phyloP scores from a whole-genome alignment of 2,797 vertebrate genomes.

The Serranus cabrilla region DNA sequence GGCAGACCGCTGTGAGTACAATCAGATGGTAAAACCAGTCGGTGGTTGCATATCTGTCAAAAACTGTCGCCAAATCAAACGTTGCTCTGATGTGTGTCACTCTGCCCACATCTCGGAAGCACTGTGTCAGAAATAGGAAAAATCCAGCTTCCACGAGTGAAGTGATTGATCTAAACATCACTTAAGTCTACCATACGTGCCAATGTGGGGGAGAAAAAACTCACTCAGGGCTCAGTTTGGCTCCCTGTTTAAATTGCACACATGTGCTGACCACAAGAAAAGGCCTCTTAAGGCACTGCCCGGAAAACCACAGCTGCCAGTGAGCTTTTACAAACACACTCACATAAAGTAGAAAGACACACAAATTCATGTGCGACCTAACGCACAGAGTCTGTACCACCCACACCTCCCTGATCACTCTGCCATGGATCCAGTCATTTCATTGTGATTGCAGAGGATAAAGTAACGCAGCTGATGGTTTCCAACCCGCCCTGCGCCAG shows the following conservation, averaged over 20 bases:
- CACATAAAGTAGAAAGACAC: conserved; percentile 66
- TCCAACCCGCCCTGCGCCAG: conserved; percentile 57
- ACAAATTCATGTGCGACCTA: conserved; percentile 61
- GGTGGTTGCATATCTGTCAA: conserved; percentile 60
- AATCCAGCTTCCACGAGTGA: conserved; percentile 69
- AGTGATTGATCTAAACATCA: conserved; percentile 83
- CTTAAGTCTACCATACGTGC: conserved; percentile 72
- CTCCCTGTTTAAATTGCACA: conserved; percentile 84
- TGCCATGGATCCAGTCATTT: conserved; percentile 57
- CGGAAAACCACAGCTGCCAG: conserved; percentile 84
- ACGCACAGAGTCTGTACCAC: conserved; percentile 52
- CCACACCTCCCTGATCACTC: conserved; percentile 71
- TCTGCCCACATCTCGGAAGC: conserved; percentile 77
- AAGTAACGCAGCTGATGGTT: conserved; percentile 60
- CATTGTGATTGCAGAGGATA: conserved; percentile 44
- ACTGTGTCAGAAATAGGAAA: conserved; percentile 78
- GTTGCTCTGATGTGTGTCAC: conserved; percentile 74
- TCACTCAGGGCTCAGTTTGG: conserved; percentile 72
- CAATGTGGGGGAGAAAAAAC: conserved; percentile 71
- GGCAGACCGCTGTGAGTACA: conserved; percentile 51
- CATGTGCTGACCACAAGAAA: conserved; percentile 90
- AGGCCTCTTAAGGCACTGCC: conserved; percentile 83
- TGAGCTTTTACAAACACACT: conserved; percentile 77
- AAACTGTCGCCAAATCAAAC: conserved; percentile 66
- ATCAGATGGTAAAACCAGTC: conserved; percentile 59